Evolutionary conservation across 1,140 invertebrate species (phyloP).

Genomic region (Diachasmimorpha longicaudata): DNA sequence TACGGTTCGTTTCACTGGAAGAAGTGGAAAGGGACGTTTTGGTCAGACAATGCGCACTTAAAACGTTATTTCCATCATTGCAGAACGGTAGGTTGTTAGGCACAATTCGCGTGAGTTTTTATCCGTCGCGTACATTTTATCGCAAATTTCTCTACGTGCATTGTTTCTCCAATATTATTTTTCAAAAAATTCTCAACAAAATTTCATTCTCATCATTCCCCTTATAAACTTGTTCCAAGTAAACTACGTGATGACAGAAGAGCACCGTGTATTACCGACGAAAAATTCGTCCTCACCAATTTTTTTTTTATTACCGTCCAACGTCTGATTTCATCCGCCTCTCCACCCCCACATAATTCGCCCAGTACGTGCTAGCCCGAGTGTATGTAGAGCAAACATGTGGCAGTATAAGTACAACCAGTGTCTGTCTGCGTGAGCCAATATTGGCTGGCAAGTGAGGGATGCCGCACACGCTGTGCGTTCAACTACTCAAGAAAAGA

Average conservation of each 20-base stretch:
- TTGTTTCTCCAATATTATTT: not conserved
- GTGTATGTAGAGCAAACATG: not conserved
- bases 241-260: not conserved
- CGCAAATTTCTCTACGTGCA: no score
- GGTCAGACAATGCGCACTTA: no score
- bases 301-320: conserved; percentile 14
- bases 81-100: no score
- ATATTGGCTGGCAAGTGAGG: conserved; percentile 49
- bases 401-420: not conserved
- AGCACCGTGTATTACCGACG: not conserved
- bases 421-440: conserved; percentile 37
- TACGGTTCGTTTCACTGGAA: no score
- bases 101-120: no score
- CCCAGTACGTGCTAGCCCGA: not conserved
- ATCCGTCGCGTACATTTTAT: no score
- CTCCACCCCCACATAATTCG: not conserved
- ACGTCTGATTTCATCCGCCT: conserved; percentile 14
- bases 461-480: conserved; percentile 44
- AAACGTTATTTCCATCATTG: no score
- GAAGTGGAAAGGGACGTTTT: no score
- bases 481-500: conserved; percentile 33
- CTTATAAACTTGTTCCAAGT: not conserved
- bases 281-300: not conserved
- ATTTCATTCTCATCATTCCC: not conserved
- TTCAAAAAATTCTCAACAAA: not conserved